These are phyloP conservation scores for Lasioglossum zephyrum DNA, from an alignment of 2,888 invertebrate species.

Conservation along the genomic window DNA sequence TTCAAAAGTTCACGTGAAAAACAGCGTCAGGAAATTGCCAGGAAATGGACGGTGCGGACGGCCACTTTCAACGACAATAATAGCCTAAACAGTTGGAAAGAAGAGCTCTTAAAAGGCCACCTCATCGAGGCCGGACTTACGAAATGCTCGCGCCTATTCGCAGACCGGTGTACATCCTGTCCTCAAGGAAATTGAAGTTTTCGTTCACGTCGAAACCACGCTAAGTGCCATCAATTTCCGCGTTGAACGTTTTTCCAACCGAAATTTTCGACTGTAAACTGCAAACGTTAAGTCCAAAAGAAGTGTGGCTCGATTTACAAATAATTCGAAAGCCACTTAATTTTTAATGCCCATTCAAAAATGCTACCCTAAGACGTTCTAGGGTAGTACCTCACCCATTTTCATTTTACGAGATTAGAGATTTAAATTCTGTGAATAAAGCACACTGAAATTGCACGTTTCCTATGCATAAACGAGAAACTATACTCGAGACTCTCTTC, in stretches of 20 bases:
- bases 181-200: constrained; percentile 67
- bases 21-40: constrained; percentile 82
- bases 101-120: constrained; percentile 65
- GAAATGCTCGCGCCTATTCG: constrained; percentile 57
- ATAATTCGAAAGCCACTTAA: not conserved
- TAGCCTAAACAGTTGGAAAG: constrained; percentile 67
- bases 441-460: not conserved
- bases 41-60: constrained; percentile 78
- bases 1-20: constrained; percentile 82
- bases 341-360: not conserved
- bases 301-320: not conserved
- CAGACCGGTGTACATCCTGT: constrained; percentile 17
- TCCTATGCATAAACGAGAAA: too few species aligned
- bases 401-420: not conserved
- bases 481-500: not conserved
- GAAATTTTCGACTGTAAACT: not conserved
- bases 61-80: constrained; percentile 69
- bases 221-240: not conserved
- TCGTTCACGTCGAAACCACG: not conserved
- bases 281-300: not conserved
- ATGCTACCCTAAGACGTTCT: not conserved
- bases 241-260: not conserved
- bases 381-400: too few species aligned
- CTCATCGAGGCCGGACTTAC: constrained; percentile 46
- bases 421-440: not conserved